phyloP scores from a whole-genome alignment of 2,888 invertebrate species.

The Cartodere bifasciata region DNA sequence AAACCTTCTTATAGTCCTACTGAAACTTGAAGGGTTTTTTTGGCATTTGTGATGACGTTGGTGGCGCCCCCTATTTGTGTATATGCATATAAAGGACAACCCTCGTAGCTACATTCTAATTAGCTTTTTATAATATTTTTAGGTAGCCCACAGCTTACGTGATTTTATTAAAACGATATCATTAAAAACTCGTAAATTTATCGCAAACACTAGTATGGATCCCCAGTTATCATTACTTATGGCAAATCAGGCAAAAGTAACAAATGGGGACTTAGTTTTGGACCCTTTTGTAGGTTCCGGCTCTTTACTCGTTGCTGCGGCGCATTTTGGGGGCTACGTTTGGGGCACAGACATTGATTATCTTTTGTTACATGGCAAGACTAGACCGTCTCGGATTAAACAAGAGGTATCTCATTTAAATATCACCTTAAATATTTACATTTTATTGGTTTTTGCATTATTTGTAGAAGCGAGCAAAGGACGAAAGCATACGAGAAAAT shows the following conservation, averaged over 20 bases:
- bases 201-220: constrained; percentile 99
- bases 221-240: constrained; percentile 86
- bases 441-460: constrained; percentile 3
- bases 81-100: too few species aligned
- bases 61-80: too few species aligned
- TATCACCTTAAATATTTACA: too few species aligned
- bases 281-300: constrained; percentile 92
- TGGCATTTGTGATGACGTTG: too few species aligned
- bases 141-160: constrained; percentile 79
- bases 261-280: constrained; percentile 58
- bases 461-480: constrained; percentile 50
- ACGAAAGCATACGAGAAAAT: constrained; percentile 82
- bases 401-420: constrained; percentile 56
- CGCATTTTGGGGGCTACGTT: constrained; percentile 77
- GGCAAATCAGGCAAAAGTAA: constrained; percentile 84
- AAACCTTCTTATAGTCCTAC: too few species aligned
- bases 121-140: constrained; percentile 19
- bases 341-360: constrained; percentile 90
- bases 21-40: too few species aligned
- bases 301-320: constrained; percentile 75
- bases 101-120: too few species aligned
- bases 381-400: constrained; percentile 64
- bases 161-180: constrained; percentile 69
- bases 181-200: constrained; percentile 83
- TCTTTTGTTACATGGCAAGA: constrained; percentile 81